Percentiles rank a stretch among this genome's conserved stretches.
Evolutionary conservation across 2,113 vertebrate species (phyloP).

Genomic region (Orthonyx spaldingii): DNA sequence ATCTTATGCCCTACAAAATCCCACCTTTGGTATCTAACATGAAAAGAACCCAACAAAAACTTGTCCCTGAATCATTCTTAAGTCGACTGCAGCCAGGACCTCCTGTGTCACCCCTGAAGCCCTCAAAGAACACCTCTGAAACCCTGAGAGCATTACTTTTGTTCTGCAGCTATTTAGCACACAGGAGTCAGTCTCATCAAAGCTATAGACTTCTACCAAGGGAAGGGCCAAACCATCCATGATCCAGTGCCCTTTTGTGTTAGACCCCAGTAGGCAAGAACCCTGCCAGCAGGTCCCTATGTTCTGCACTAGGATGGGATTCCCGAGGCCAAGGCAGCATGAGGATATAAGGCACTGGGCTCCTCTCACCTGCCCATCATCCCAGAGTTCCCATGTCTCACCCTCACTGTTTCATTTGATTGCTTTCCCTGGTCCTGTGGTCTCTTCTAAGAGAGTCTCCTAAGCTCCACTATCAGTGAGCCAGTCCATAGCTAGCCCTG

Average conservation of each 20-base stretch:
- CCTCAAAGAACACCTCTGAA: neutral
- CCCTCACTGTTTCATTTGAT: accelerated
- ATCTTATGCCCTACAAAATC: neutral
- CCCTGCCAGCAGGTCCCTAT: neutral
- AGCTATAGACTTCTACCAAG: neutral
- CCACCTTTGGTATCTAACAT: neutral
- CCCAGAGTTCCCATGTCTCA: neutral
- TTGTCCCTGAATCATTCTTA: accelerated
- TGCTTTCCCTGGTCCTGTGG: neutral
- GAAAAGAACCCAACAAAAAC: neutral
- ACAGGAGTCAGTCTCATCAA: neutral
- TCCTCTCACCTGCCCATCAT: accelerated
- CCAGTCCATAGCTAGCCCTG: neutral
- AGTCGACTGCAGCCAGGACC: accelerated
- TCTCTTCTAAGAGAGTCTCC: neutral
- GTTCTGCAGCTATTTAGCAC: neutral
- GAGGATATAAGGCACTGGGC: accelerated
- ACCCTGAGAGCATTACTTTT: neutral
- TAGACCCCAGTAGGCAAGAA: neutral
- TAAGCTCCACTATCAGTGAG: neutral
- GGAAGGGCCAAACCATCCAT: accelerated
- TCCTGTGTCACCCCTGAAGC: neutral
- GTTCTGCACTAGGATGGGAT: neutral
- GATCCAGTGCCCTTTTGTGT: accelerated
- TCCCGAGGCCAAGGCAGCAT: neutral